These are phyloP conservation scores for Drosophila nigromelanica DNA, from an alignment of 1,140 invertebrate genomes.

Conservation along the genomic window DNA sequence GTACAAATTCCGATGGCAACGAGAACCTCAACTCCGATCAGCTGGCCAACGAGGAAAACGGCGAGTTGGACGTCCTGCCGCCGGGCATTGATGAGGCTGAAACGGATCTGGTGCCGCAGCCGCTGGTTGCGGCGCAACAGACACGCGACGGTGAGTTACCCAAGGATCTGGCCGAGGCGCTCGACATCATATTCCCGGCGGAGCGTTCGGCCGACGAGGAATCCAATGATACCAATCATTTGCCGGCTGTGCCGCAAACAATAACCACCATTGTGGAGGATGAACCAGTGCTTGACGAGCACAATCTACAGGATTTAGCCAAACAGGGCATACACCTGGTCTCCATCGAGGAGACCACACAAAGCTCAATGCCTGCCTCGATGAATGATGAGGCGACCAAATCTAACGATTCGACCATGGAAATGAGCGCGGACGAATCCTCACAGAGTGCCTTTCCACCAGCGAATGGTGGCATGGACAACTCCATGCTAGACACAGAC, in stretches of 20 bases:
- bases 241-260: slow-evolving; percentile 42
- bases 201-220: slow-evolving; percentile 48
- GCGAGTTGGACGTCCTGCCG: slow-evolving; percentile 69
- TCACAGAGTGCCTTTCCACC: slow-evolving; percentile 3
- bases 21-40: slow-evolving; percentile 18
- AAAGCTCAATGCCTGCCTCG: slow-evolving; percentile 37
- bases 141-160: slow-evolving; percentile 84
- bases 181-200: slow-evolving; percentile 89
- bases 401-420: slow-evolving; percentile 21
- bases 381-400: slow-evolving; percentile 36
- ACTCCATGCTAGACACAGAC: slow-evolving; percentile 5
- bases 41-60: slow-evolving; percentile 18
- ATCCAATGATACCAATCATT: slow-evolving; percentile 26
- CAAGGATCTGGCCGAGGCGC: slow-evolving; percentile 88
- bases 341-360: slow-evolving; percentile 64
- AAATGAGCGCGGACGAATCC: slow-evolving; percentile 27
- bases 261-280: slow-evolving; percentile 73
- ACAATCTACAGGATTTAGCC: slow-evolving; percentile 70
- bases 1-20: slow-evolving; percentile 27
- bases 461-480: slow-evolving; percentile 47
- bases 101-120: slow-evolving; percentile 61
- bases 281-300: slow-evolving; percentile 58
- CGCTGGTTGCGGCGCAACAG: slow-evolving; percentile 50
- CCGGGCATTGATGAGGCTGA: slow-evolving; percentile 80
- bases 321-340: slow-evolving; percentile 79